phyloP scores from a whole-genome alignment of 2,888 invertebrate species.

The Panzeria rudis region DNA sequence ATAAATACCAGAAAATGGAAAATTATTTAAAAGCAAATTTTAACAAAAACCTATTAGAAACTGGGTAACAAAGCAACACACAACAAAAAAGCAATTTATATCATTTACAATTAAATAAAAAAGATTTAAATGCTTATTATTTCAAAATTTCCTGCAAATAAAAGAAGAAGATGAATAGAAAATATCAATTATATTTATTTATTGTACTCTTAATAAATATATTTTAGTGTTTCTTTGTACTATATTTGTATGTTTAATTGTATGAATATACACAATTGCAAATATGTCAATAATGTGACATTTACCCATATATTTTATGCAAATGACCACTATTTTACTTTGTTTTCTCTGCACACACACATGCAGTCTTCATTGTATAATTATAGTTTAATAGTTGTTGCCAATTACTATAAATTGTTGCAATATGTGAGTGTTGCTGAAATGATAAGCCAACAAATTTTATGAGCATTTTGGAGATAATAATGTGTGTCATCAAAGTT shows the following conservation, averaged over 20 bases:
- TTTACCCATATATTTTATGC: constrained; percentile 41
- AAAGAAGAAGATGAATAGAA: not conserved
- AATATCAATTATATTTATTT: constrained; percentile 1
- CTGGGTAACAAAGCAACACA: not conserved
- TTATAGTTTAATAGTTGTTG: constrained; percentile 23
- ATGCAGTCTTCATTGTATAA: not conserved
- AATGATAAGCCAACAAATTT: constrained; percentile 11
- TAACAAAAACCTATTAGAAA: not conserved
- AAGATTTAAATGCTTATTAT: constrained; percentile 2
- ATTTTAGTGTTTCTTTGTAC: not conserved
- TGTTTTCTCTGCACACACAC: too few species aligned
- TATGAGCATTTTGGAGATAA: constrained; percentile 1
- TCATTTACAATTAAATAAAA: constrained; percentile 31
- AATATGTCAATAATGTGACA: constrained; percentile 46
- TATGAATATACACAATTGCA: constrained; percentile 5
- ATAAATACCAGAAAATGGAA: not conserved
- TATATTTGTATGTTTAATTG: not conserved
- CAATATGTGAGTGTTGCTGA: not conserved
- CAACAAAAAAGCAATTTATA: constrained; percentile 6
- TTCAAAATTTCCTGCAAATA: not conserved
- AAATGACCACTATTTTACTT: constrained; percentile 27
- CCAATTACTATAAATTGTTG: not conserved
- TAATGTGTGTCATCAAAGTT: not conserved
- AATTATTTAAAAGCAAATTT: constrained; percentile 2
- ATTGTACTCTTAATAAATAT: constrained; percentile 1